These are phyloP conservation scores for Patella caerulea DNA, from an alignment of 2,888 invertebrate species.

Conservation along the genomic window DNA sequence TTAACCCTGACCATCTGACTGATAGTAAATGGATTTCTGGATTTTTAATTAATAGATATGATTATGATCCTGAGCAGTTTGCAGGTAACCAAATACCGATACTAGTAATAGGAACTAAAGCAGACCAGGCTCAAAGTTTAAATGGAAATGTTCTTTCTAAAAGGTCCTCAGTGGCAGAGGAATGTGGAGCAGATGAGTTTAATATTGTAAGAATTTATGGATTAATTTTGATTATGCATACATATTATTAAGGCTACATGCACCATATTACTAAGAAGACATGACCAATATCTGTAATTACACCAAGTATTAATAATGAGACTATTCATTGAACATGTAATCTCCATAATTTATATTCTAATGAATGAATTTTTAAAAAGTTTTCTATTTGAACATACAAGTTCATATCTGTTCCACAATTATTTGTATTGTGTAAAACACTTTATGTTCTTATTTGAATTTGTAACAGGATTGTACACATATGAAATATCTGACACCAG, in stretches of 20 bases:
- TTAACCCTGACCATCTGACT: too few relatives aligned
- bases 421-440: too few relatives aligned
- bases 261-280: too few relatives aligned
- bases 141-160: constrained; percentile 72
- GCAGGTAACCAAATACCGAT: constrained; percentile 84
- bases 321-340: too few relatives aligned
- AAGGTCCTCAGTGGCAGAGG: constrained; percentile 84
- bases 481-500: constrained; percentile 88
- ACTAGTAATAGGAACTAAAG: constrained; percentile 93
- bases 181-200: constrained; percentile 94
- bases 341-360: too few relatives aligned
- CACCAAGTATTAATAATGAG: too few relatives aligned
- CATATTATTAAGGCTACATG: too few relatives aligned
- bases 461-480: constrained; percentile 76
- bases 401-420: too few relatives aligned
- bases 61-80: constrained; percentile 72
- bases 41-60: constrained; percentile 46
- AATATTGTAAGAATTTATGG: constrained; percentile 76
- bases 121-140: constrained; percentile 87
- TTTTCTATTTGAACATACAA: too few relatives aligned
- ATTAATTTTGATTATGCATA: too few relatives aligned
- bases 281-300: too few relatives aligned
- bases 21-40: neutral
- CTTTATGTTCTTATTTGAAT: constrained; percentile 21
- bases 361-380: too few relatives aligned